A percentile compares a stretch with the other conserved stretches of the same genome.
phyloP scores from a whole-genome alignment of 2,113 vertebrate species.

The Lophochroa leadbeateri region DNA sequence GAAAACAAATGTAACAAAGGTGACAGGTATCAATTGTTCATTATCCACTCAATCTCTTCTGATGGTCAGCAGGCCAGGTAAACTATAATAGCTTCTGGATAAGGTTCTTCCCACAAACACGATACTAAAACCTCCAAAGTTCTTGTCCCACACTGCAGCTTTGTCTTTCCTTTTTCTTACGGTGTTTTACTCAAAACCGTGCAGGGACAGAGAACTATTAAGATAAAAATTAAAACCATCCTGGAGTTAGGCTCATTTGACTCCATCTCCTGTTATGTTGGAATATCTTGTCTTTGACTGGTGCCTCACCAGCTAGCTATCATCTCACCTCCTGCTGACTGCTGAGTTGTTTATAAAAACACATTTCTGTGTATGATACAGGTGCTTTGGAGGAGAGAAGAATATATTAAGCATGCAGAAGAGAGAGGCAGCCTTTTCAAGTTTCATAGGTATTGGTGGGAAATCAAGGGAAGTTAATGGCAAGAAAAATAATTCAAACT shows the following conservation, averaged over 20 bases:
- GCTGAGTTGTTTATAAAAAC: slow-evolving; percentile 40
- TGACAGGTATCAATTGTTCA: background rate
- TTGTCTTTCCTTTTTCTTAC: background rate
- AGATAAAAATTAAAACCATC: slow-evolving; percentile 49
- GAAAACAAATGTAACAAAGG: background rate
- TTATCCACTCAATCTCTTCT: background rate
- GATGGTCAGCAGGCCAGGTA: background rate
- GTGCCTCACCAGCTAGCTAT: slow-evolving; percentile 4
- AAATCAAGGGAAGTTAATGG: slow-evolving; percentile 42
- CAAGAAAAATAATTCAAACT: slow-evolving; percentile 27
- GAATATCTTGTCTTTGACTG: slow-evolving; percentile 16
- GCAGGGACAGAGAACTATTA: background rate
- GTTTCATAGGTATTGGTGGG: slow-evolving; percentile 29
- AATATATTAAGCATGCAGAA: slow-evolving; percentile 48
- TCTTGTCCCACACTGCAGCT: background rate
- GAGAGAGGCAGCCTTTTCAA: slow-evolving; percentile 22
- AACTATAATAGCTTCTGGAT: background rate
- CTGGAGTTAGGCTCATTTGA: slow-evolving; percentile 10
- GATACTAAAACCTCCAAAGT: background rate
- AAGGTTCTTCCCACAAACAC: background rate
- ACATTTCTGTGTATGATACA: slow-evolving; percentile 3
- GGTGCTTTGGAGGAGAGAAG: background rate
- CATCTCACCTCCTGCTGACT: slow-evolving; percentile 33
- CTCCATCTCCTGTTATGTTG: background rate
- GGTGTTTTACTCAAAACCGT: background rate